Base-by-base conservation (phyloP, 2,113 vertebrate species). In the Maccullochella peelii region DNA sequence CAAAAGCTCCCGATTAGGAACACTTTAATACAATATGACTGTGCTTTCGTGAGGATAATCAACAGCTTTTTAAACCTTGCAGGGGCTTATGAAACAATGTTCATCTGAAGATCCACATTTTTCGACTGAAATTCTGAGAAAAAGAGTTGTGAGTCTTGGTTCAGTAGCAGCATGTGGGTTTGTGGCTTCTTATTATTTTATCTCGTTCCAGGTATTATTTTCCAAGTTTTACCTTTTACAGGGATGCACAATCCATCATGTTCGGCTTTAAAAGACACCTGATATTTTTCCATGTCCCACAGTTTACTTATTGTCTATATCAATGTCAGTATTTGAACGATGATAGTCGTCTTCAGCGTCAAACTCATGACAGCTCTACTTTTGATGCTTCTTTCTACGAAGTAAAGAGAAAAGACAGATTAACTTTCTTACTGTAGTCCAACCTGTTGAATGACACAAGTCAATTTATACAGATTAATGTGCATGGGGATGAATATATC, bases 241-340 rank as follows among this genome's bases (percentile, higher is more conserved):
- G 40, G 0, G 40, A 80, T 50, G 59, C 18, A 66, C 67, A 80
- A 86, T 93, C 82, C 76, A 92, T 92, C 86, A 84, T 21, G 11
- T 63, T 85, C 77, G 74, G n/a, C 40, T 75, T 62, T n/a, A 33
- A 82, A 62, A 59, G 77, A 86, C 44, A 76, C 77, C 47, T 85
- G 80, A 86, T 91, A 73, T 73, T n/a, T 75, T 76, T 58, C 71
- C 69, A 36, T 50, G 49, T 50, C 61, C 57, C 0, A 61, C 6
- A 1, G 42, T 79, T 91, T 73, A 77, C 47, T 61, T 52, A 11
- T 10, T 76, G 58, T 38, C 52, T 68, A 12, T 62, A 72, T 74
- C 38, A 21, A 42, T 50, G 27, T 83, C 77, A 47, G 25, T 18
- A 2, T 69, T 66, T 72, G 66, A 92, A 42, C 36, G 57, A 82